These are phyloP conservation scores for Tetranychus piercei DNA, from an alignment of 2,888 invertebrate species.

Conservation along the genomic window DNA sequence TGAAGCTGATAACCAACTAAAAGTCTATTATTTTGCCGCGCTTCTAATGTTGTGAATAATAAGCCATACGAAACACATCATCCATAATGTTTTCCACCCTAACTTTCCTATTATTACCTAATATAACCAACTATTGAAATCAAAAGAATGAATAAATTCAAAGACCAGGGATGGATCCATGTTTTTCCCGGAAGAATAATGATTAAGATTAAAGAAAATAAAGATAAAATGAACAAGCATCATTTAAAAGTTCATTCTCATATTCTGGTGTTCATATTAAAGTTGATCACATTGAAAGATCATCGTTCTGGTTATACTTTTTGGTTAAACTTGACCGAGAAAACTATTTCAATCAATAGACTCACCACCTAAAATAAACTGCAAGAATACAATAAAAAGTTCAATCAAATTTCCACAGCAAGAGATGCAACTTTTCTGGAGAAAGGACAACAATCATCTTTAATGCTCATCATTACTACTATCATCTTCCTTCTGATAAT, in stretches of 20 bases:
- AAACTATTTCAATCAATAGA: not conserved
- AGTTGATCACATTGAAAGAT: not conserved
- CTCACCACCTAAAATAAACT: no score
- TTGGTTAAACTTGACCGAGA: not conserved
- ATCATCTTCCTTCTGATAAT: not conserved
- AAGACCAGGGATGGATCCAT: no score
- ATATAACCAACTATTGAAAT: no score
- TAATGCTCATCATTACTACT: no score
- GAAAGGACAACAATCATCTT: no score
- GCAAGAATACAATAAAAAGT: not conserved
- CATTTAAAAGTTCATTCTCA: not conserved
- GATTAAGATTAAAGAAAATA: not conserved
- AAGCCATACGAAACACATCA: no score
- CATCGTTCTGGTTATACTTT: not conserved
- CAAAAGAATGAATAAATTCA: no score
- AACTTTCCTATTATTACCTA: no score
- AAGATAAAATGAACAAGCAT: not conserved
- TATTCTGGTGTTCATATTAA: not conserved
- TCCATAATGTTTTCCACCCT: no score
- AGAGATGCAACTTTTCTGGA: not conserved
- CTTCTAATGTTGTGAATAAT: no score
- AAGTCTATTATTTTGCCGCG: no score
- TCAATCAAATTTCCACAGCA: not conserved
- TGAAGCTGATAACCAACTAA: not conserved
- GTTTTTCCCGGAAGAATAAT: no score